phyloP scores from a whole-genome alignment of 2,113 vertebrate genomes.

The Campylomormyrus numenius region DNA sequence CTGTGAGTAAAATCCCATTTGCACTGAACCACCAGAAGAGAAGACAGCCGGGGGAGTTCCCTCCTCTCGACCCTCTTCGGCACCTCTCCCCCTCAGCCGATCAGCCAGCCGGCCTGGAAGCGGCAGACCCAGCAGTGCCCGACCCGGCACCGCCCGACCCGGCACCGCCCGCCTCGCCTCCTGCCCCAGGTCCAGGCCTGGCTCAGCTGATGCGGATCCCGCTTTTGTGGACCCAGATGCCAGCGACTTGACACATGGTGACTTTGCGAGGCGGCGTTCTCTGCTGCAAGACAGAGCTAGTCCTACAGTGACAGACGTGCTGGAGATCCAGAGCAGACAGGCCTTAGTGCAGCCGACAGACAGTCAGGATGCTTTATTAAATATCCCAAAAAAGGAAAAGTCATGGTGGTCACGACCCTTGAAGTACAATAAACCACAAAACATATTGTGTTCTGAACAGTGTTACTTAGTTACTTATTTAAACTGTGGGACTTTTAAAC shows the following conservation, averaged over 20 bases:
- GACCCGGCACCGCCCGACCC: conserved; percentile 29
- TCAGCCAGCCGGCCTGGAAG: neutral
- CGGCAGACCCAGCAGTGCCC: conserved; percentile 30
- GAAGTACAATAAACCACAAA: neutral
- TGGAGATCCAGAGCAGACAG: neutral
- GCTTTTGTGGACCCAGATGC: conserved; percentile 52
- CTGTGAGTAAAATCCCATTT: neutral
- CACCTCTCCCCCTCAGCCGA: conserved; percentile 11
- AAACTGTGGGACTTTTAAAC: neutral
- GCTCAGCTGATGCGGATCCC: conserved; percentile 43
- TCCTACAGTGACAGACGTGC: neutral
- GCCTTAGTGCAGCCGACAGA: neutral
- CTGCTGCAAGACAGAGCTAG: neutral
- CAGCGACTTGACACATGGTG: conserved; percentile 81
- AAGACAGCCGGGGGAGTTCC: conserved; percentile 22
- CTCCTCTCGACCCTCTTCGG: conserved; percentile 24
- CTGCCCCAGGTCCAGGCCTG: conserved; percentile 39
- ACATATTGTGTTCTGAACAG: neutral
- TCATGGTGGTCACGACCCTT: neutral
- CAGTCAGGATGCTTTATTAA: neutral
- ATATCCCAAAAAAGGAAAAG: neutral
- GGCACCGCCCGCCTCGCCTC: neutral
- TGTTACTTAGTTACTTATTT: neutral
- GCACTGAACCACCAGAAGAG: conserved; percentile 37
- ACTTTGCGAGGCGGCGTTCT: neutral